A percentile compares a stretch with the other conserved stretches of the same genome.
These are phyloP conservation scores for Dendrocopos noguchii DNA, from an alignment of 2,113 vertebrate genomes.

Conservation along the genomic window DNA sequence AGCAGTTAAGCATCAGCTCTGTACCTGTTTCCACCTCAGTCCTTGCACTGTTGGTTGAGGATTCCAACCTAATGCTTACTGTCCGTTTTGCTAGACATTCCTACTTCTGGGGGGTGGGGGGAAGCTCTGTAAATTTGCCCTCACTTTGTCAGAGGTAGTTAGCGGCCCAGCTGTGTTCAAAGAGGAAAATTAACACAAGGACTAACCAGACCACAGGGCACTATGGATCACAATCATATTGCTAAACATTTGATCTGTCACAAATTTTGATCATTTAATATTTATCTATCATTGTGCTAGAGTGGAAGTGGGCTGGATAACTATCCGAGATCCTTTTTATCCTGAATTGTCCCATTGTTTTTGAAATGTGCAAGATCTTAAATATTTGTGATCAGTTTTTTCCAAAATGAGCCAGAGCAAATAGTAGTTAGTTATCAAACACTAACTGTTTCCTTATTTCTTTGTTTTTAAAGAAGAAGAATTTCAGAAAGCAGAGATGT, in stretches of 20 bases:
- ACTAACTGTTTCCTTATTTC: not conserved
- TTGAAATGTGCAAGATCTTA: not conserved
- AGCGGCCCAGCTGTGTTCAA: not conserved
- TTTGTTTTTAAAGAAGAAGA: conserved; percentile 46
- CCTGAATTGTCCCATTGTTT: not conserved
- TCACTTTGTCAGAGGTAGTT: not conserved
- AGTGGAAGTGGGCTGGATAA: not conserved
- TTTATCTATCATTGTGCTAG: not conserved
- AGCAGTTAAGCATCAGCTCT: not conserved
- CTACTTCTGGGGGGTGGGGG: not conserved
- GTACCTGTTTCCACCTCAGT: not conserved
- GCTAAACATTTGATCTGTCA: not conserved
- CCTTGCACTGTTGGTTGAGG: not conserved
- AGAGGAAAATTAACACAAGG: not conserved
- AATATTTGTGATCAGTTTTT: not conserved
- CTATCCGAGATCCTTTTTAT: not conserved
- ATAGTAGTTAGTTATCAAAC: not conserved
- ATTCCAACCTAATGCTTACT: not conserved
- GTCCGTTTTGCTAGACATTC: not conserved
- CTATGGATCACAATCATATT: not conserved
- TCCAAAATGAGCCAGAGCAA: not conserved
- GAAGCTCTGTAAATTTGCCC: not conserved
- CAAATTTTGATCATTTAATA: not conserved
- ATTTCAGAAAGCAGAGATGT: conserved; percentile 56
- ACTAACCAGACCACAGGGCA: not conserved